Base-by-base conservation (phyloP, 2,113 vertebrate species). In the Polypterus bichir region DNA sequence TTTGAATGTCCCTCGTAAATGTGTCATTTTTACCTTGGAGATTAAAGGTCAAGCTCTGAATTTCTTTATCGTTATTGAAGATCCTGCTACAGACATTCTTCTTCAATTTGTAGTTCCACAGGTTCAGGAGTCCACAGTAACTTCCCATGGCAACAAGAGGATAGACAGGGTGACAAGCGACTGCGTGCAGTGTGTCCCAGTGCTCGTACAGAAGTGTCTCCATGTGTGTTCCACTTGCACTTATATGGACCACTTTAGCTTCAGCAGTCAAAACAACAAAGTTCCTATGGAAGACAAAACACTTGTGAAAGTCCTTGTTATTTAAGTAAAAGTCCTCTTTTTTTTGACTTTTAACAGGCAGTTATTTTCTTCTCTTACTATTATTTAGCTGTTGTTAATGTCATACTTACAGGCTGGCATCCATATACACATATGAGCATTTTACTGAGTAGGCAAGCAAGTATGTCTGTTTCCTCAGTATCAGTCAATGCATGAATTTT, bases 111-210 rank as follows among this genome's bases (percentile, higher is more conserved):
- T 91, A 93, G 64, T 95, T 71, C 90, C 92, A 94, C 57, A 93
- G 68, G 71, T 85, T 91, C 66, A 98, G 82, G 63, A 87, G 67
- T 59, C 94, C 92, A 0, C 78, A 78, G 55, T 68, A 62, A 46
- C 86, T 93, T 3, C 91, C 93, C 5, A 86, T 77, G 45, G 84
- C 87, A 2, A 96, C 45, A 0, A 74, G 8, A 1, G 88, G 72
- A n/a, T 77, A 72, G 51, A 70, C 73, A 0, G 96, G 96, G 73
- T 97, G 92, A 67, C 92, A 96, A 69, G 88, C 64, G 44, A 97
- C 66, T 54, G 92, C 86, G 3, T 73, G 77, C 3, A 94, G 56
- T 3, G 85, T 79, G 47, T 81, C 63, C 55, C 68, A 78, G 0
- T 89, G 77, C 62, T 92, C 89, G 4, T 79, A 61, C 5, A 89